phyloP scores from a whole-genome alignment of 1,140 invertebrate species.

The Trichonephila inaurata region DNA sequence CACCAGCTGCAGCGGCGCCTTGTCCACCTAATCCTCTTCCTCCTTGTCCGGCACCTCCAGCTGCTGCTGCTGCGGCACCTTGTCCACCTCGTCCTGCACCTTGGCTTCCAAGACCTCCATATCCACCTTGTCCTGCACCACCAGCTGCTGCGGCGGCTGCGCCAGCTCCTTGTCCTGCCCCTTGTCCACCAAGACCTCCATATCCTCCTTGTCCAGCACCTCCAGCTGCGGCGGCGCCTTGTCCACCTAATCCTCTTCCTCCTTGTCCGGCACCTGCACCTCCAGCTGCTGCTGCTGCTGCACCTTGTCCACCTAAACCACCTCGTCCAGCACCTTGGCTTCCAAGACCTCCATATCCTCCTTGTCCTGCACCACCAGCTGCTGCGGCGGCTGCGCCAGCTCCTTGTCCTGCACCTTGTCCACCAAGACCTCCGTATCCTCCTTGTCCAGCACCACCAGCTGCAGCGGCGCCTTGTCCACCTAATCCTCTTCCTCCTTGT shows the following conservation, averaged over 20 bases:
- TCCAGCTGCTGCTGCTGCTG: not conserved
- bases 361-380: not conserved
- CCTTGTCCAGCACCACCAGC: not conserved
- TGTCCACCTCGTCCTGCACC: not conserved
- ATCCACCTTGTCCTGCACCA: not conserved
- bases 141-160: not conserved
- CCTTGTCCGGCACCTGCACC: not conserved
- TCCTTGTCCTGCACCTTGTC: not conserved
- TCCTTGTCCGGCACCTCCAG: no score
- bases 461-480: not conserved
- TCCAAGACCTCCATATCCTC: not conserved
- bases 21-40: no score
- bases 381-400: not conserved
- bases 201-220: not conserved
- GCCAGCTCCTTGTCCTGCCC: not conserved
- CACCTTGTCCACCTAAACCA: not conserved
- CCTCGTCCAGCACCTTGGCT: no score
- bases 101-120: not conserved
- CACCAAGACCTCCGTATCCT: not conserved
- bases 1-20: no score
- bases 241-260: not conserved
- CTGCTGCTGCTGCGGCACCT: no score
- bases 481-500: not conserved
- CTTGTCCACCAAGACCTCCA: not conserved
- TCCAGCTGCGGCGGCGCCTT: not conserved